These are phyloP conservation scores for Teinopalpus imperialis DNA, from an alignment of 2,888 invertebrate genomes.

Conservation along the genomic window DNA sequence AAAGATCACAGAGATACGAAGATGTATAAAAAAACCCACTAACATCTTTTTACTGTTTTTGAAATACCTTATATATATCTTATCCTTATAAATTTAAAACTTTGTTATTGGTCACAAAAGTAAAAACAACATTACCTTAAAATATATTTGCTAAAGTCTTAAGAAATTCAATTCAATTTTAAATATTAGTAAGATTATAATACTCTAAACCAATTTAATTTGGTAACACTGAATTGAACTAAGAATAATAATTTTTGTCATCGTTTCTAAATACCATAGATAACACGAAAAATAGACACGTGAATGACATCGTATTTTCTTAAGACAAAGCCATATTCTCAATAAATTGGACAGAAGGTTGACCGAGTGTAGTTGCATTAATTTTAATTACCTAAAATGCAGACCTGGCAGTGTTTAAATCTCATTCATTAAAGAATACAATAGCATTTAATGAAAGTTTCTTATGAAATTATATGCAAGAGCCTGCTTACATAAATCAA, in stretches of 20 bases:
- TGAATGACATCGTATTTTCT: constrained; percentile 21
- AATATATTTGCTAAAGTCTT: constrained; percentile 65
- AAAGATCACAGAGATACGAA: constrained; percentile 77
- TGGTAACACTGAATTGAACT: constrained; percentile 20
- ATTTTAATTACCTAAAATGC: constrained; percentile 49
- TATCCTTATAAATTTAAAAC: constrained; percentile 61
- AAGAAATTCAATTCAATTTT: constrained; percentile 44
- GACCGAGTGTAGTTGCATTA: constrained; percentile 30
- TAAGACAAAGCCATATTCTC: constrained; percentile 26
- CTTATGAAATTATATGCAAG: constrained; percentile 51
- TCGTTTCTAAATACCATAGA: constrained; percentile 30
- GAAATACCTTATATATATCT: constrained; percentile 66
- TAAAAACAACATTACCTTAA: constrained; percentile 64
- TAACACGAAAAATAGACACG: constrained; percentile 27
- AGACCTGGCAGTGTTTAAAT: constrained; percentile 56
- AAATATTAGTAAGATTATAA: constrained; percentile 15
- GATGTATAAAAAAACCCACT: constrained; percentile 66
- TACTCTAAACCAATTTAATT: constrained; percentile 9
- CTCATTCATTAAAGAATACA: constrained; percentile 37
- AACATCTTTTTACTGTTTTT: constrained; percentile 68
- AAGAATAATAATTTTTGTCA: constrained; percentile 20
- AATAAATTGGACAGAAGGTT: constrained; percentile 28
- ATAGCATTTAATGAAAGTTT: constrained; percentile 50
- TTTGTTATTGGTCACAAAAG: constrained; percentile 75
- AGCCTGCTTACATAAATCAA: constrained; percentile 54